phyloP scores from a whole-genome alignment of 2,888 invertebrate genomes.

The Machimus atricapillus region DNA sequence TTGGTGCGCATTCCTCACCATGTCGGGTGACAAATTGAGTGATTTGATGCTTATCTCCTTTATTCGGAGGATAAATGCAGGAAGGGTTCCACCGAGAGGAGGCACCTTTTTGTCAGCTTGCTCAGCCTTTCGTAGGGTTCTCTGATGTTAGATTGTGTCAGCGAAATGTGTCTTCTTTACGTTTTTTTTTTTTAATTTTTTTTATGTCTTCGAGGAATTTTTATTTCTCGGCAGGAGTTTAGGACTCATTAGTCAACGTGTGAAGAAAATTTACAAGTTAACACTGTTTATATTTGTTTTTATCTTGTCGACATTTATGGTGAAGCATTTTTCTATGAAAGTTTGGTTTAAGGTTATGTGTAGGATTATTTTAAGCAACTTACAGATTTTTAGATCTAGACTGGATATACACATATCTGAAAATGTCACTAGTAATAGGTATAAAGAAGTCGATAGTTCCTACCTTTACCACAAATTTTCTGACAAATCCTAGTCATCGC shows the following conservation, averaged over 20 bases:
- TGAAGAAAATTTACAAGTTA: neutral
- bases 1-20: constrained; percentile 47
- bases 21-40: constrained; percentile 51
- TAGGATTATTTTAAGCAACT: neutral
- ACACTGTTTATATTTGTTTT: neutral
- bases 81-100: constrained; percentile 12
- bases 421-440: too few relatives aligned
- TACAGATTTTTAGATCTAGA: neutral
- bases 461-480: too few relatives aligned
- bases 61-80: constrained; percentile 36
- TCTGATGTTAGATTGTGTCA: constrained; percentile 1
- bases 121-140: neutral
- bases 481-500: too few relatives aligned
- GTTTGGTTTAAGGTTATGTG: neutral
- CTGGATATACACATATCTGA: neutral
- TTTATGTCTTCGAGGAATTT: neutral
- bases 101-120: neutral
- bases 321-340: neutral
- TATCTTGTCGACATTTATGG: neutral
- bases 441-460: too few relatives aligned
- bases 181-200: neutral
- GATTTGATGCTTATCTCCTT: constrained; percentile 50
- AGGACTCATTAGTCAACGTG: neutral
- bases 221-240: neutral
- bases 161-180: constrained; percentile 13